These are phyloP conservation scores for Pocota personata DNA, from an alignment of 2,888 invertebrate genomes.

Conservation along the genomic window DNA sequence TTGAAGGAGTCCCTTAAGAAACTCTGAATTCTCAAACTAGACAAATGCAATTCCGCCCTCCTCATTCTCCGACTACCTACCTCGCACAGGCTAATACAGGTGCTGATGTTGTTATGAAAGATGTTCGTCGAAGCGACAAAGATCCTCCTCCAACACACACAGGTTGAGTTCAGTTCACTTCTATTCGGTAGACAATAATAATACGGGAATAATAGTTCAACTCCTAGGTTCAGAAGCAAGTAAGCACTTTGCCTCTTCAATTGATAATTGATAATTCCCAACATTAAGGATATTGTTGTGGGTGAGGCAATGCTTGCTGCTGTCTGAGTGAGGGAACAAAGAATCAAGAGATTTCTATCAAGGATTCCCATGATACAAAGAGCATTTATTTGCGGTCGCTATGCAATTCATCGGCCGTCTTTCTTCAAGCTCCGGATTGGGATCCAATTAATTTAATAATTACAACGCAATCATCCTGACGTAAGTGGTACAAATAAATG, in stretches of 20 bases:
- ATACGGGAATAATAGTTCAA: conserved; percentile 27
- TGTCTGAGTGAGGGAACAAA: conserved; percentile 28
- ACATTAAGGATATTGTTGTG: conserved; percentile 65
- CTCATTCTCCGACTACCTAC: neutral
- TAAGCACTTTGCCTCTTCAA: conserved; percentile 50
- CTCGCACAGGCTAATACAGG: conserved; percentile 50
- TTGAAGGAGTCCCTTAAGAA: conserved; percentile 40
- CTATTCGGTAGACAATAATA: neutral
- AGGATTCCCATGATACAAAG: conserved; percentile 23
- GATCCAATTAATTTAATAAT: conserved; percentile 70
- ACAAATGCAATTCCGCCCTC: conserved; percentile 39
- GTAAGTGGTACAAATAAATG: conserved; percentile 47
- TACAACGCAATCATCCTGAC: conserved; percentile 68
- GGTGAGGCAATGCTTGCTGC: conserved; percentile 7
- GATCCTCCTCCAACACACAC: conserved; percentile 3
- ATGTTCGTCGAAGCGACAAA: conserved; percentile 14
- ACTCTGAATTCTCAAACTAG: conserved; percentile 23
- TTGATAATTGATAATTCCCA: conserved; percentile 71
- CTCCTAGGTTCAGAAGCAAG: conserved; percentile 45
- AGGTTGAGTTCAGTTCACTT: neutral
- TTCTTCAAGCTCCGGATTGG: conserved; percentile 16
- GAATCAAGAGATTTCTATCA: conserved; percentile 34
- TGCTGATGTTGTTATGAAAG: conserved; percentile 44
- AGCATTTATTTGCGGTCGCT: conserved; percentile 45
- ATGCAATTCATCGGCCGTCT: conserved; percentile 46